Evolutionary conservation across 2,888 invertebrate species (phyloP), one percentile per base, ranked within the genome.

Genomic region (Lithophane leautieri): DNA sequence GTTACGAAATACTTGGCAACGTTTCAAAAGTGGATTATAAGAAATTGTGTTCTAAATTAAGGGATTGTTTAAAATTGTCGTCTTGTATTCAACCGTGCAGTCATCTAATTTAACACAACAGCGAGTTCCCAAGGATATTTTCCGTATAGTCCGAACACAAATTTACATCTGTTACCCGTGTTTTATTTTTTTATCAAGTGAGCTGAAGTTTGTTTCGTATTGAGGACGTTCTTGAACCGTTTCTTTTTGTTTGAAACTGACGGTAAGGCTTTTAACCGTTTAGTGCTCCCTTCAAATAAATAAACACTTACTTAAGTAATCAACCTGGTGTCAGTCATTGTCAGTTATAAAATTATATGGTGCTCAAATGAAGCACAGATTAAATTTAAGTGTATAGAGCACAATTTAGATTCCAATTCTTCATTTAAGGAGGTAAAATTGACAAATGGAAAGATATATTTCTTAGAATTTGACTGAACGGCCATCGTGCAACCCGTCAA

Each of bases 101-200:
- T 78, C 54, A 34, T 63, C 60, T 81, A 72, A 84, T 83, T 83
- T 83, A 81, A 72, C 60, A 67, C 71, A 70, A 77, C 71, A 56
- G 47, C 44, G 69, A 76, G 67, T 65, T 74, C 62, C 66, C 78
- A 77, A 81, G 73, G 63, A 74, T 81, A 78, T 77, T 70, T 77
- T 73, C 52, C 56, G 60, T 84, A 76, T 73, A 77, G 56, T 68
- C 56, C 54, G 65, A 81, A 79, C 70, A 72, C 42, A 54, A 80
- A 81, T 83, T 77, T 77, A 77, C 81, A 81, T 83, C 65, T 77
- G 61, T 66, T 77, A 74, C 44, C 42, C 70, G 50, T 81, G 50
- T 81, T 81, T 74, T 67, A 63, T 77, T 70, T 84, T 70, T 72
- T 63, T 84, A 72, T 77, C 67, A 70, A 70, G 54, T 47, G 76